phyloP scores from a whole-genome alignment of 2,113 vertebrate species.

The Ceyx cyanopectus region DNA sequence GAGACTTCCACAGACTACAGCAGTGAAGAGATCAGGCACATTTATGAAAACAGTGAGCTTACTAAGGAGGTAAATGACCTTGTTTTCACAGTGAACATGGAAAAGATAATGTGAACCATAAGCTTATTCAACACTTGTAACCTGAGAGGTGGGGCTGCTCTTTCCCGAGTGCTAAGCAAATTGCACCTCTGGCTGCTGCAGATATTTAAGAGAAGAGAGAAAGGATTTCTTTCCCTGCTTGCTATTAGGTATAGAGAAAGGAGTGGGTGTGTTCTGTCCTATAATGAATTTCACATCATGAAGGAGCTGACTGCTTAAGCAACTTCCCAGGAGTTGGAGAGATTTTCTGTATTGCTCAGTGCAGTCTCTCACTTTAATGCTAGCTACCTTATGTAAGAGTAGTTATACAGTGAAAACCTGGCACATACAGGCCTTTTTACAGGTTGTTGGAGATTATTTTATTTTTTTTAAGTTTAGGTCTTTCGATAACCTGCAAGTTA shows the following conservation, averaged over 20 bases:
- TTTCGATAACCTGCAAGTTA: not conserved
- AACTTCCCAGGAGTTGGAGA: not conserved
- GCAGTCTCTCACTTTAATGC: not conserved
- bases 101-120: not conserved
- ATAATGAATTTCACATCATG: not conserved
- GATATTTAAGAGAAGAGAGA: not conserved
- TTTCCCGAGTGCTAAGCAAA: not conserved
- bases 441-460: not conserved
- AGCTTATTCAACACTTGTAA: not conserved
- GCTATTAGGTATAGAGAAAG: not conserved
- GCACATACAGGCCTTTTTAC: not conserved
- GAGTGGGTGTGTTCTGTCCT: not conserved
- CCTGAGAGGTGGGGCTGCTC: not conserved
- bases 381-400: not conserved
- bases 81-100: not conserved
- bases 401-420: not conserved
- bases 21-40: constrained; percentile 93
- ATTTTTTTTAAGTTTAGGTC: not conserved
- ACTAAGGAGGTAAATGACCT: constrained; percentile 86
- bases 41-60: constrained; percentile 93
- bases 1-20: constrained; percentile 91
- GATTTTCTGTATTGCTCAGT: not conserved
- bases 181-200: not conserved
- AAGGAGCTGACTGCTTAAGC: not conserved
- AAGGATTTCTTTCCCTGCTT: not conserved